Evolutionary conservation across 2,113 vertebrate genomes (phyloP).

Genomic region (Saccopteryx bilineata): DNA sequence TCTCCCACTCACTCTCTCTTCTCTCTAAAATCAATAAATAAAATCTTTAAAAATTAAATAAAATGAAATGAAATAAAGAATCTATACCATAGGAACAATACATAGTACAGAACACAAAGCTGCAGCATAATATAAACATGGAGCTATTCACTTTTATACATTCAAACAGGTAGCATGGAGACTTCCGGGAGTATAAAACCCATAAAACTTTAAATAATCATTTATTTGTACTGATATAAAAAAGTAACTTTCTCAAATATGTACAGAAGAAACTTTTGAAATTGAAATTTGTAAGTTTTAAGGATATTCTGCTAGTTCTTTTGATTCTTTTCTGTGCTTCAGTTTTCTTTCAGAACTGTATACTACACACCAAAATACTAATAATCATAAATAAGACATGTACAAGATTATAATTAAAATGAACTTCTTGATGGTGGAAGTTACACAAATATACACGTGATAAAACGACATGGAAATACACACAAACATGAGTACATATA

Average conservation of each 20-base stretch:
- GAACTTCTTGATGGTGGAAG: not conserved
- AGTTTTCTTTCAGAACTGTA: slow-evolving; percentile 56
- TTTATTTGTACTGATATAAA: not conserved
- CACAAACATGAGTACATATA: not conserved
- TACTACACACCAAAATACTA: not conserved
- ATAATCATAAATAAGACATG: not conserved
- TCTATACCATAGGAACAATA: not conserved
- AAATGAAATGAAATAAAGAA: not conserved
- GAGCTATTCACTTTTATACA: not conserved
- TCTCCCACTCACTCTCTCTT: too few relatives aligned
- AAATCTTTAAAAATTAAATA: too few relatives aligned
- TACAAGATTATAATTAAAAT: slow-evolving; percentile 52
- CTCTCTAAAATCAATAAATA: too few relatives aligned
- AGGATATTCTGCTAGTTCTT: not conserved
- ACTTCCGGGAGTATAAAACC: not conserved
- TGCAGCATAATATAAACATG: slow-evolving; percentile 22
- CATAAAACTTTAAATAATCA: not conserved
- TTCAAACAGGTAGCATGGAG: not conserved
- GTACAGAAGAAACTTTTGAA: slow-evolving; percentile 46
- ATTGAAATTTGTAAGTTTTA: slow-evolving; percentile 16
- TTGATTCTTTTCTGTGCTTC: not conserved
- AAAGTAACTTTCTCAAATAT: slow-evolving; percentile 19
- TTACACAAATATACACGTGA: not conserved
- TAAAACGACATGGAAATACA: not conserved
- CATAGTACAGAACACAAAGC: slow-evolving; percentile 33